A percentile compares a stretch with the other conserved stretches of the same genome.
These are phyloP conservation scores for Papilio machaon DNA, from an alignment of 1,140 invertebrate genomes.

Conservation along the genomic window DNA sequence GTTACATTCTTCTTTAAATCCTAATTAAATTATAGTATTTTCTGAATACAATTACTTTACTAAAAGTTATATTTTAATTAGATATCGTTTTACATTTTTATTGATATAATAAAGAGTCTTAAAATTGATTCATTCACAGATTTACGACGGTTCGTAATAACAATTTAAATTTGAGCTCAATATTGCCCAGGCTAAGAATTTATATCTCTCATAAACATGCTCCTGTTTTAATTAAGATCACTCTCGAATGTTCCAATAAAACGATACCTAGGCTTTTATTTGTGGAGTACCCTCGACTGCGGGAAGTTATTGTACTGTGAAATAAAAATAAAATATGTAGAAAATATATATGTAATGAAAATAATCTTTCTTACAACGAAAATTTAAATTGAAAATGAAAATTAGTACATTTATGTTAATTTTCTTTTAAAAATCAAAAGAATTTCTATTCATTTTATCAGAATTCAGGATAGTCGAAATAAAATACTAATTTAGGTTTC, in stretches of 20 bases:
- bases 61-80: conserved; percentile 2
- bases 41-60: not conserved
- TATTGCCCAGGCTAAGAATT: conserved; percentile 13
- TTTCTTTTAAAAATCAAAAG: too few species aligned
- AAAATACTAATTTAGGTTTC: too few species aligned
- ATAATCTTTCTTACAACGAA: too few species aligned
- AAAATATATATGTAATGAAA: not conserved
- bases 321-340: not conserved
- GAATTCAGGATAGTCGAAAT: too few species aligned
- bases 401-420: too few species aligned
- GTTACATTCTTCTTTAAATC: too few species aligned
- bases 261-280: conserved; percentile 11
- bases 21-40: not conserved
- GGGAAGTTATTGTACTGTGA: not conserved
- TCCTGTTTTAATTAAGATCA: conserved; percentile 24
- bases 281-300: not conserved
- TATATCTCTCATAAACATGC: conserved; percentile 24
- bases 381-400: too few species aligned
- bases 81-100: conserved; percentile 2
- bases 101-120: conserved; percentile 15
- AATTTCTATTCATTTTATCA: too few species aligned
- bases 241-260: conserved; percentile 17
- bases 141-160: conserved; percentile 22
- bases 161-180: conserved; percentile 23
- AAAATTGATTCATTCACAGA: conserved; percentile 7